phyloP scores from a whole-genome alignment of 2,888 invertebrate species.

The Hedya salicella region DNA sequence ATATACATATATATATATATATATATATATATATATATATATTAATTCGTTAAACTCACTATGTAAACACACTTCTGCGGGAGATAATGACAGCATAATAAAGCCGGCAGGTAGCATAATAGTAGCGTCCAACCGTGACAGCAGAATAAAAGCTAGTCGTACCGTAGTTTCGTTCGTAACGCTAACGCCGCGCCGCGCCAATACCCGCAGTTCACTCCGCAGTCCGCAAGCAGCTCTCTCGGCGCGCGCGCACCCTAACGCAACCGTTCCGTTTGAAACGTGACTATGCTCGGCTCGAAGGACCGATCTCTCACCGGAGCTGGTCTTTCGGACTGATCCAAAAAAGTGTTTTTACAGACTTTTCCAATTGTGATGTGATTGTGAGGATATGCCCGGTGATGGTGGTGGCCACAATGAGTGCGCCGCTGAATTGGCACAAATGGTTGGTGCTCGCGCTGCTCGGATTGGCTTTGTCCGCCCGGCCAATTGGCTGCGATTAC shows the following conservation, averaged over 20 bases:
- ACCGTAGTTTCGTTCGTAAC: slow-evolving; percentile 66
- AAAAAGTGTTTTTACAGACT: slow-evolving; percentile 8
- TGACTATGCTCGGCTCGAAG: slow-evolving; percentile 54
- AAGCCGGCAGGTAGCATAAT: slow-evolving; percentile 63
- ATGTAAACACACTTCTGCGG: slow-evolving; percentile 5
- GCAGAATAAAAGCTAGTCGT: slow-evolving; percentile 5
- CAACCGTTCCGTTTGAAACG: slow-evolving; percentile 42
- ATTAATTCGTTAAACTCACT: background rate
- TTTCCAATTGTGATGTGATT: slow-evolving; percentile 51
- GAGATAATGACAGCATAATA: slow-evolving; percentile 35
- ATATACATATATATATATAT: background rate
- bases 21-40: background rate
- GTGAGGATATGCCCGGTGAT: slow-evolving; percentile 55
- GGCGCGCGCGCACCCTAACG: slow-evolving; percentile 71
- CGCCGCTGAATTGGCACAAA: slow-evolving; percentile 82
- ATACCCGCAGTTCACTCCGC: slow-evolving; percentile 50
- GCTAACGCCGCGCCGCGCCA: slow-evolving; percentile 44
- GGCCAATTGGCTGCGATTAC: slow-evolving; percentile 83
- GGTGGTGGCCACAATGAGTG: slow-evolving; percentile 75
- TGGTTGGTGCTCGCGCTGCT: slow-evolving; percentile 82
- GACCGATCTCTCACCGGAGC: slow-evolving; percentile 9
- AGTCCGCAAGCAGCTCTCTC: slow-evolving; percentile 72
- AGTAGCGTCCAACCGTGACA: slow-evolving; percentile 71
- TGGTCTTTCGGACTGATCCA: background rate
- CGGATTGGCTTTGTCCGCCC: slow-evolving; percentile 84